Evolutionary conservation across 2,888 invertebrate genomes (phyloP).

Genomic region (Euproctis similis): DNA sequence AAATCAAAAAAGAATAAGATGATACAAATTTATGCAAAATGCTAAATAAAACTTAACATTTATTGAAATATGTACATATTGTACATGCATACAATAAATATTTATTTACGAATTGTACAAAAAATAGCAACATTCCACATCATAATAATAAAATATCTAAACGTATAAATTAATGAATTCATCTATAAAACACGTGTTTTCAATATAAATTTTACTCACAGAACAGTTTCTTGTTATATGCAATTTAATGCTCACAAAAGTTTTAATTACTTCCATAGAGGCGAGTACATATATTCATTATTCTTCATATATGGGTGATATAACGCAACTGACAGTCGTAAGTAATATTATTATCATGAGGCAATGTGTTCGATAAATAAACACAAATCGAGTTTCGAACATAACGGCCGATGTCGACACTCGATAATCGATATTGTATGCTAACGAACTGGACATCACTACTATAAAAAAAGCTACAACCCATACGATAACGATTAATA

Average conservation of each 20-base stretch:
- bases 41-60: not conserved
- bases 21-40: not conserved
- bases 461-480: constrained; percentile 12
- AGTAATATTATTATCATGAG: constrained; percentile 11
- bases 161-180: not conserved
- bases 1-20: not conserved
- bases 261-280: constrained; percentile 18
- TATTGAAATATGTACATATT: too few species aligned
- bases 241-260: constrained; percentile 14
- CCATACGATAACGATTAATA: constrained; percentile 12
- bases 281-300: constrained; percentile 16
- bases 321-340: constrained; percentile 12
- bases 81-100: too few species aligned
- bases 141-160: too few species aligned
- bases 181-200: not conserved
- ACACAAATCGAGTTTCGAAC: constrained; percentile 13
- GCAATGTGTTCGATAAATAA: constrained; percentile 13
- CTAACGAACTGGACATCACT: constrained; percentile 20
- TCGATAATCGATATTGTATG: constrained; percentile 31
- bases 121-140: too few species aligned
- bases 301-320: constrained; percentile 16
- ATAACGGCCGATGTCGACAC: constrained; percentile 17
- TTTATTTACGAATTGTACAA: too few species aligned
- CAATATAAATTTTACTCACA: not conserved
- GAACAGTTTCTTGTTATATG: constrained; percentile 2